Conservation (phyloP, 2,888 invertebrate genomes). For the Epistrophella euchroma region DNA sequence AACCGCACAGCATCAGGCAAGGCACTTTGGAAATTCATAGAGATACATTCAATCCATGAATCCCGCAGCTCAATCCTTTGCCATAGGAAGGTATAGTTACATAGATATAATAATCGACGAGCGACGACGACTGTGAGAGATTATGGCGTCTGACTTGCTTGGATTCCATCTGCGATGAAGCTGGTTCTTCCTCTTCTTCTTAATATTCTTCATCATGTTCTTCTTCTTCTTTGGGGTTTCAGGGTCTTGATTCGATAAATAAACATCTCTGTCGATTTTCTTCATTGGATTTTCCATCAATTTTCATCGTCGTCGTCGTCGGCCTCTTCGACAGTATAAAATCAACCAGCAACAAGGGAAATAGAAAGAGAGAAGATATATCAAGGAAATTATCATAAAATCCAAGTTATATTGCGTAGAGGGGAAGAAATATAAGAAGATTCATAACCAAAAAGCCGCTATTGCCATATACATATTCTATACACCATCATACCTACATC, state of each 20-base stretch:
- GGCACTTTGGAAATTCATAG: slow-evolving; percentile 43
- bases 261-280: slow-evolving; percentile 75
- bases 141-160: slow-evolving; percentile 75
- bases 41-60: slow-evolving; percentile 27
- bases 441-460: slow-evolving; percentile 68
- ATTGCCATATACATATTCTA: background rate
- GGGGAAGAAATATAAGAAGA: slow-evolving; percentile 56
- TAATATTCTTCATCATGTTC: slow-evolving; percentile 7
- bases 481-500: background rate
- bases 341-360: background rate
- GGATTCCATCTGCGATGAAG: slow-evolving; percentile 23
- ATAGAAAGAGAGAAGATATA: slow-evolving; percentile 34
- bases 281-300: slow-evolving; percentile 75
- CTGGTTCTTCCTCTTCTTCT: slow-evolving; percentile 32
- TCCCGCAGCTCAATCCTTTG: slow-evolving; percentile 34
- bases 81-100: slow-evolving; percentile 2
- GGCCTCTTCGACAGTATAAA: slow-evolving; percentile 4
- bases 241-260: slow-evolving; percentile 72
- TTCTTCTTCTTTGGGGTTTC: slow-evolving; percentile 19
- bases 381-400: slow-evolving; percentile 75
- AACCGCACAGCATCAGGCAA: slow-evolving; percentile 5
- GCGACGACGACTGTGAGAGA: slow-evolving; percentile 60
- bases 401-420: slow-evolving; percentile 52
- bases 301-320: slow-evolving; percentile 57
- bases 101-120: slow-evolving; percentile 15